Percentiles rank a stretch among this genome's conserved stretches.
Conservation (phyloP, 1,140 invertebrate species). For the Drosophila arizonae region DNA sequence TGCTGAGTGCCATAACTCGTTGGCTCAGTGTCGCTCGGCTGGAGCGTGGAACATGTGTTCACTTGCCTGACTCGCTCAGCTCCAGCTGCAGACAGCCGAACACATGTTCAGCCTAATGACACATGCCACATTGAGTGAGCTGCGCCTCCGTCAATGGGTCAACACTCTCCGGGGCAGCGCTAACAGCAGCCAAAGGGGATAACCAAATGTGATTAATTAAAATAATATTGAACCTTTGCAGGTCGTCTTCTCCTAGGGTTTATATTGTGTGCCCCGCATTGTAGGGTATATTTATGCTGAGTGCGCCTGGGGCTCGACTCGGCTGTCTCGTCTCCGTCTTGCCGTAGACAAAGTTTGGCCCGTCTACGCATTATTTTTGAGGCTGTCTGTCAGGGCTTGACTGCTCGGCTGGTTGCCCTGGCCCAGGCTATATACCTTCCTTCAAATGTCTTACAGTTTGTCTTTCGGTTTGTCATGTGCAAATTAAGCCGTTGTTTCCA, state of each 20-base stretch:
- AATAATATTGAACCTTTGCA: neutral
- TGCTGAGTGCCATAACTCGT: too few species aligned
- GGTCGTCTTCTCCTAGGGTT: neutral
- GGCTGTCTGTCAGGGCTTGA: neutral
- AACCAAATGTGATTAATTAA: too few species aligned
- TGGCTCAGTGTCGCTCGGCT: too few species aligned
- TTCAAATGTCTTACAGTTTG: constrained; percentile 66
- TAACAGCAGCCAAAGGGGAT: too few species aligned
- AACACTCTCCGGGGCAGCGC: too few species aligned
- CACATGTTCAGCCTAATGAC: too few species aligned
- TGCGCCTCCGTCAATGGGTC: too few species aligned
- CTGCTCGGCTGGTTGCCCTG: constrained; percentile 16
- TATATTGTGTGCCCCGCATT: too few species aligned
- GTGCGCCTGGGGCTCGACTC: neutral
- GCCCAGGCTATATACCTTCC: constrained; percentile 17
- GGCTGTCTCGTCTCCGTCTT: neutral
- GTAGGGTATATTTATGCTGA: neutral
- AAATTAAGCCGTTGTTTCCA: constrained; percentile 68
- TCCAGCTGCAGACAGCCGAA: neutral
- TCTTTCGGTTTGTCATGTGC: constrained; percentile 69
- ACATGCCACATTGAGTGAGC: too few species aligned
- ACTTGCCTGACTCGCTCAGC: neutral
- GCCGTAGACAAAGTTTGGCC: constrained; percentile 8
- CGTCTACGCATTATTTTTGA: constrained; percentile 20
- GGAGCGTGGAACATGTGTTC: neutral